Percentiles rank a stretch among this genome's conserved stretches.
Evolutionary conservation across 2,888 invertebrate genomes (phyloP).

Genomic region (Agonopterix subpropinquella): DNA sequence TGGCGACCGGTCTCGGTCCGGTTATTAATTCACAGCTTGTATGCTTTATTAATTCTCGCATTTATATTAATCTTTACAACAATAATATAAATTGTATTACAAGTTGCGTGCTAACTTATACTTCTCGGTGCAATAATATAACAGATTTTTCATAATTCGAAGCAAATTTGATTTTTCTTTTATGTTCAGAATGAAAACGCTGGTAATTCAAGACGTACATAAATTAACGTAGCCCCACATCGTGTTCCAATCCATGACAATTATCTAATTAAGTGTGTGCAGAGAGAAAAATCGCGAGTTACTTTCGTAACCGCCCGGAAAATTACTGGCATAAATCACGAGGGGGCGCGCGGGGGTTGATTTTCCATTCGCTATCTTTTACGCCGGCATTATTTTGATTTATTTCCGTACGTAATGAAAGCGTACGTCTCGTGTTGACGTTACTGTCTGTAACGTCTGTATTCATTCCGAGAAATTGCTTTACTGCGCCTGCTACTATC

Average conservation of each 20-base stretch:
- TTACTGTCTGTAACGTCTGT: conserved; percentile 32
- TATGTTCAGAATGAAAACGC: neutral
- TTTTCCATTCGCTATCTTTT: conserved; percentile 73
- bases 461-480: conserved; percentile 48
- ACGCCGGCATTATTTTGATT: conserved; percentile 72
- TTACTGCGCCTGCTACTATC: conserved; percentile 26
- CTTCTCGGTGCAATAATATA: neutral
- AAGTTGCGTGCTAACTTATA: neutral
- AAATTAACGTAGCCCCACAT: conserved; percentile 17
- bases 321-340: conserved; percentile 71
- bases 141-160: neutral
- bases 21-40: conserved; percentile 53
- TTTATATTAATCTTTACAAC: conserved; percentile 31
- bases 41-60: conserved; percentile 54
- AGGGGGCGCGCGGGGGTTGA: conserved; percentile 42
- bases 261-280: conserved; percentile 73
- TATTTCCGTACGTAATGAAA: conserved; percentile 69
- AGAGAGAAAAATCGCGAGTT: conserved; percentile 69
- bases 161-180: neutral
- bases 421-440: conserved; percentile 65
- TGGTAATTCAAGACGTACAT: conserved; percentile 15
- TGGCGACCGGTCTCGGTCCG: conserved; percentile 34
- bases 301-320: conserved; percentile 70
- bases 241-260: conserved; percentile 52
- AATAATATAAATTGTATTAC: conserved; percentile 3